Percentiles rank a stretch among this genome's conserved stretches.
Conservation (phyloP, 2,797 vertebrate species). For the Neostethus bicornis region DNA sequence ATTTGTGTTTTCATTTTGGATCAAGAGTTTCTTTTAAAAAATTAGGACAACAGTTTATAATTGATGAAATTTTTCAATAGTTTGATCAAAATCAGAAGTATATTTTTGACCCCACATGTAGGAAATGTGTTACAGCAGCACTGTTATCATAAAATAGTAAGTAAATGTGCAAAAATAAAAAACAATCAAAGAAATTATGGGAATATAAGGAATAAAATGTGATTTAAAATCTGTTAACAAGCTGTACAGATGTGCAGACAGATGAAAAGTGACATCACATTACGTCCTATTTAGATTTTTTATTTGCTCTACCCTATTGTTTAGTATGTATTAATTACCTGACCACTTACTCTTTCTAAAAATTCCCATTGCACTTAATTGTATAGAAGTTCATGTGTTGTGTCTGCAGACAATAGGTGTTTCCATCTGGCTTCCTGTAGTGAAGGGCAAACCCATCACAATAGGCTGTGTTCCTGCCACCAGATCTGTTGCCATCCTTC, state of each 20-base stretch:
- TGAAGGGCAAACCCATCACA: constrained; percentile 64
- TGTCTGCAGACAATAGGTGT: constrained; percentile 68
- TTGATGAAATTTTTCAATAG: too few relatives aligned
- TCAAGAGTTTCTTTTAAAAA: not conserved
- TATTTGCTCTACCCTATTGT: constrained; percentile 8
- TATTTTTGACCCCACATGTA: too few relatives aligned
- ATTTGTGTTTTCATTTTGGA: not conserved
- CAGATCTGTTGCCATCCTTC: constrained; percentile 37
- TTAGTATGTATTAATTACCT: constrained; percentile 20
- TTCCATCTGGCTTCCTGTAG: constrained; percentile 71
- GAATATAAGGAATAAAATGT: too few relatives aligned
- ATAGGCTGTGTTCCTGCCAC: constrained; percentile 51
- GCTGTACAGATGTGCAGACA: too few relatives aligned
- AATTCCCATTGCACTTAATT: constrained; percentile 40
- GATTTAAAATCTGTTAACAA: too few relatives aligned
- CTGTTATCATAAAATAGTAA: too few relatives aligned
- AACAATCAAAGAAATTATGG: too few relatives aligned
- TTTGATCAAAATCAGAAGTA: too few relatives aligned
- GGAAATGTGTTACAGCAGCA: too few relatives aligned
- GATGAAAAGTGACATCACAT: too few relatives aligned
- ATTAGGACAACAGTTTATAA: too few relatives aligned
- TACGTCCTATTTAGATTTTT: not conserved
- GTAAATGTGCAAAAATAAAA: too few relatives aligned
- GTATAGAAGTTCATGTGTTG: constrained; percentile 51
- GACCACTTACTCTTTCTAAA: constrained; percentile 61